These are phyloP conservation scores for Sphaerophoria taeniata DNA, from an alignment of 2,888 invertebrate species.

Conservation along the genomic window DNA sequence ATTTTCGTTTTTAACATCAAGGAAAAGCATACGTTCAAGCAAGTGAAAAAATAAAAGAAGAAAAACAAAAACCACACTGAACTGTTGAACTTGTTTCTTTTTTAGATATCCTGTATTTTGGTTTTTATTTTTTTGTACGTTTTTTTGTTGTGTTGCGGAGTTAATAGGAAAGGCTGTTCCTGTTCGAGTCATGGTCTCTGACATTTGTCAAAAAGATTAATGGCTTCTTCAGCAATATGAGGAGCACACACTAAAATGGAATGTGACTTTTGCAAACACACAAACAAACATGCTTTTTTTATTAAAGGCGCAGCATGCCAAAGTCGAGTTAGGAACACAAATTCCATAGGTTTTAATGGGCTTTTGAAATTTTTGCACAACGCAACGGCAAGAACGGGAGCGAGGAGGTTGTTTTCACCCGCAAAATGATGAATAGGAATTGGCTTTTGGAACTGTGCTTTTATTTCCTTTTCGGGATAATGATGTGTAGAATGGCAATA, in stretches of 20 bases:
- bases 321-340: conserved; percentile 8
- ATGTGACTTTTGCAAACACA: conserved; percentile 51
- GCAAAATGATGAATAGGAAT: conserved; percentile 56
- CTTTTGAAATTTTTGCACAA: conserved; percentile 46
- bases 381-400: background rate
- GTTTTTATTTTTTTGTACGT: background rate
- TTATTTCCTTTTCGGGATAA: conserved; percentile 49
- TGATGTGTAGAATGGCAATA: conserved; percentile 47
- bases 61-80: background rate
- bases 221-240: conserved; percentile 56
- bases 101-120: conserved; percentile 35
- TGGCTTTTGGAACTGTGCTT: conserved; percentile 42
- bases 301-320: conserved; percentile 24
- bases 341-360: conserved; percentile 62
- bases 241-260: conserved; percentile 42
- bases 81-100: conserved; percentile 44
- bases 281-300: conserved; percentile 19
- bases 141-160: background rate
- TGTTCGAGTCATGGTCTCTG: conserved; percentile 50
- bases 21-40: background rate
- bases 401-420: background rate
- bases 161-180: conserved; percentile 20
- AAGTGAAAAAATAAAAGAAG: background rate
- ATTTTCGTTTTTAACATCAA: conserved; percentile 33
- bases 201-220: conserved; percentile 74